A percentile compares a stretch with the other conserved stretches of the same genome.
Conservation (phyloP, 64 coral and sea anemone genomes). For the Astreopora myriophthalma region DNA sequence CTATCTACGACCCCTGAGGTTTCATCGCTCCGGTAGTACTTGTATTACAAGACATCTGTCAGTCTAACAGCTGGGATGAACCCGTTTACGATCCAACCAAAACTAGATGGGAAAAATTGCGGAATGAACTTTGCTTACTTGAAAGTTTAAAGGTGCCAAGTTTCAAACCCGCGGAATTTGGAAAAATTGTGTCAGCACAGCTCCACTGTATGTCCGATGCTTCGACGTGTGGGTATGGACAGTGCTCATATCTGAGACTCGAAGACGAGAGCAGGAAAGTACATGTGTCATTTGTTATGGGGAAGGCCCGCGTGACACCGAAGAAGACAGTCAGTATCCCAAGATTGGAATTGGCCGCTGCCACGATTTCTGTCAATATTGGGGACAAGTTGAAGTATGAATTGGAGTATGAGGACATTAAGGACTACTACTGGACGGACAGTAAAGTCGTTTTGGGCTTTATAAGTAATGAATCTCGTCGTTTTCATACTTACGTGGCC, state of each 20-base stretch:
- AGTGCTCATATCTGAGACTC: constrained; percentile 9
- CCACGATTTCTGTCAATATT: constrained; percentile 19
- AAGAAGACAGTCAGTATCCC: constrained; percentile 33
- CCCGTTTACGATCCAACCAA: constrained; percentile 20
- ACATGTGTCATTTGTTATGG: constrained; percentile 25
- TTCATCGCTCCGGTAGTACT: constrained; percentile 25
- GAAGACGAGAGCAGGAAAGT: background rate
- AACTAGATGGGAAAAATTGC: constrained; percentile 29
- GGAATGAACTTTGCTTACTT: constrained; percentile 15
- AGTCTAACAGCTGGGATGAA: constrained; percentile 31
- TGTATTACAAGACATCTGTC: constrained; percentile 28
- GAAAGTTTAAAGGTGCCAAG: constrained; percentile 14
- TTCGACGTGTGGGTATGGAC: background rate
- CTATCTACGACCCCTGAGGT: constrained; percentile 37
- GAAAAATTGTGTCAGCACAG: background rate
- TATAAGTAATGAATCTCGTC: constrained; percentile 17
- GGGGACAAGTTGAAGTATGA: constrained; percentile 33
- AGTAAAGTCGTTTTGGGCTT: constrained; percentile 11
- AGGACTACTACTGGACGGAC: constrained; percentile 49
- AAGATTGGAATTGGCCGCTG: constrained; percentile 41
- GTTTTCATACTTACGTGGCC: too few relatives aligned
- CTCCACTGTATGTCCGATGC: constrained; percentile 23
- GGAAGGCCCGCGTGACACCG: constrained; percentile 31
- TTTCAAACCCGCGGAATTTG: constrained; percentile 25
- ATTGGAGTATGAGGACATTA: constrained; percentile 24